These are phyloP conservation scores for Vireo altiloquus DNA, from an alignment of 2,113 vertebrate species.

Conservation along the genomic window DNA sequence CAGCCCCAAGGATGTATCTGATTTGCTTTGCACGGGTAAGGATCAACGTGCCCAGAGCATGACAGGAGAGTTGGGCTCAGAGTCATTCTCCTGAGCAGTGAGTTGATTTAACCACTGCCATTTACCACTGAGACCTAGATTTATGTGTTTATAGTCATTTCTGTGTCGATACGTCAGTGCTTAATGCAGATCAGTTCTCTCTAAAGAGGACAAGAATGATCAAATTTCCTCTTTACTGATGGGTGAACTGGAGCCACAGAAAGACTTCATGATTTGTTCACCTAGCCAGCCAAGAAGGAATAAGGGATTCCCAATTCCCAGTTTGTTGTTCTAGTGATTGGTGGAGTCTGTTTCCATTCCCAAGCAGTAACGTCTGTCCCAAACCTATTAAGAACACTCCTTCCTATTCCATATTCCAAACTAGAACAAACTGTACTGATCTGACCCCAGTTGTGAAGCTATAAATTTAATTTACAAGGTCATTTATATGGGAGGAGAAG, in stretches of 20 bases:
- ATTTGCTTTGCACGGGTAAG: neutral
- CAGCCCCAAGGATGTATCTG: neutral
- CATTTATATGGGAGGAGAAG: conserved; percentile 53
- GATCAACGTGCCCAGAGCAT: neutral
- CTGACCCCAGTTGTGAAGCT: conserved; percentile 26
- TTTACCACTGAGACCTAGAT: neutral
- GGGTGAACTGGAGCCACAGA: neutral
- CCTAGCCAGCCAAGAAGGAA: neutral
- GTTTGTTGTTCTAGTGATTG: conserved; percentile 26
- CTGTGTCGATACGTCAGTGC: neutral
- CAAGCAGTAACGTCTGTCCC: neutral
- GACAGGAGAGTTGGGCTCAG: neutral
- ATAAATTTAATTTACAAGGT: conserved; percentile 56
- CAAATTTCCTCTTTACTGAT: conserved; percentile 16
- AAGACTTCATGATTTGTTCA: conserved; percentile 24
- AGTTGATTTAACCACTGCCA: neutral
- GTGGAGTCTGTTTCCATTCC: conserved; percentile 34
- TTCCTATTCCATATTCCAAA: conserved; percentile 28
- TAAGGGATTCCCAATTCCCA: conserved; percentile 43
- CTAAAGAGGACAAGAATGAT: neutral
- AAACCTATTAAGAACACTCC: conserved; percentile 20
- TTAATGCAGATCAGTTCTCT: conserved; percentile 15
- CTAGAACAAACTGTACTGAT: conserved; percentile 47
- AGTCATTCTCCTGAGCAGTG: neutral
- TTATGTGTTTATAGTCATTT: neutral